A percentile compares a stretch with the other conserved stretches of the same genome.
Evolutionary conservation across 2,888 invertebrate species (phyloP).

Genomic region (Drosophila recens): DNA sequence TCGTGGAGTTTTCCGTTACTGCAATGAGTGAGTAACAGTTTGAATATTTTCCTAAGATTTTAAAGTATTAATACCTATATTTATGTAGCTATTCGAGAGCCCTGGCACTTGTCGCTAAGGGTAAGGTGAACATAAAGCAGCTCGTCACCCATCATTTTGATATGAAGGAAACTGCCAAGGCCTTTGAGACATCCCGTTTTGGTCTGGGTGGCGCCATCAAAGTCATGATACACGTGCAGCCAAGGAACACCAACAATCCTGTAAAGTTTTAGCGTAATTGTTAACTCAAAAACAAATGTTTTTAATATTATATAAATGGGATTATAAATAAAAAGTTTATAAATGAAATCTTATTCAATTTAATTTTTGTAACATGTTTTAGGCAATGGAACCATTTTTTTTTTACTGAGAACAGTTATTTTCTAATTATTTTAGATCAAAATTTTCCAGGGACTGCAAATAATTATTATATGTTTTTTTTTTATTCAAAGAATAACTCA

Average conservation of each 20-base stretch:
- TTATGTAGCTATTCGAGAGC: constrained; percentile 91
- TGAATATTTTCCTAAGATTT: neutral
- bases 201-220: constrained; percentile 92
- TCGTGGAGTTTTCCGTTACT: constrained; percentile 96
- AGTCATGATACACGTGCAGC: constrained; percentile 93
- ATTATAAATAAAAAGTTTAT: neutral
- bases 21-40: constrained; percentile 90
- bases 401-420: too few species aligned
- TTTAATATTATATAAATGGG: neutral
- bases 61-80: neutral
- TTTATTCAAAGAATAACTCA: too few species aligned
- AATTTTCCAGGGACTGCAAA: too few species aligned
- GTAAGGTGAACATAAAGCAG: constrained; percentile 92
- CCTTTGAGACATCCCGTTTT: constrained; percentile 92
- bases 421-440: too few species aligned
- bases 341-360: neutral
- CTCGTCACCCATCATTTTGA: constrained; percentile 93
- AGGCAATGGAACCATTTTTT: too few species aligned
- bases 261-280: constrained; percentile 51
- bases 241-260: constrained; percentile 86
- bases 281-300: neutral
- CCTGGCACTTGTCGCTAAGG: constrained; percentile 91
- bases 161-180: constrained; percentile 92
- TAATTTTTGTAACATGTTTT: too few species aligned
- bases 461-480: too few species aligned